phyloP scores from a whole-genome alignment of 1,140 invertebrate genomes.

The Ceratina australensis region DNA sequence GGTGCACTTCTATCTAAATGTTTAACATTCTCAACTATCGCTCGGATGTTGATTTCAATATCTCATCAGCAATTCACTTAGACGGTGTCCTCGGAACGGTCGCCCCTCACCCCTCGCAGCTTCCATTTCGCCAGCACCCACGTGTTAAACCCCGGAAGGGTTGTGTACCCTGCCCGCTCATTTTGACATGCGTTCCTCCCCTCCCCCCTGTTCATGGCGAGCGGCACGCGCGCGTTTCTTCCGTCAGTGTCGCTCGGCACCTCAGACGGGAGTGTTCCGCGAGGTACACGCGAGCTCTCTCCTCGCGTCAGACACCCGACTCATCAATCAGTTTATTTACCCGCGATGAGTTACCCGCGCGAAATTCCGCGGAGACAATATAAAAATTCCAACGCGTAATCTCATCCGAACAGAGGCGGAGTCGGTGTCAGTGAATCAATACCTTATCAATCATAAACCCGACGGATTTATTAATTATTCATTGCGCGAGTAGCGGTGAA shows the following conservation, averaged over 20 bases:
- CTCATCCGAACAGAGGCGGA: too few species aligned
- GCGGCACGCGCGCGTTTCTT: slow-evolving; percentile 42
- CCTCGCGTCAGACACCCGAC: background rate
- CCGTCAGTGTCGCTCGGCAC: slow-evolving; percentile 40
- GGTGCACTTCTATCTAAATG: too few species aligned
- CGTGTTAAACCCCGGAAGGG: slow-evolving; percentile 1
- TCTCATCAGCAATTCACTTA: slow-evolving; percentile 2
- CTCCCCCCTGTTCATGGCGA: too few species aligned
- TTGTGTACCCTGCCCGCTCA: slow-evolving; percentile 14
- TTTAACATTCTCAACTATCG: too few species aligned
- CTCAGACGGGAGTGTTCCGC: slow-evolving; percentile 27
- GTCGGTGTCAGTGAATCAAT: too few species aligned
- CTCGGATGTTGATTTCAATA: background rate
- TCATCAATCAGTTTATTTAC: background rate
- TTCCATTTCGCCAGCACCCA: background rate
- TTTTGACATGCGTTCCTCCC: slow-evolving; percentile 45
- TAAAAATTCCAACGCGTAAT: too few species aligned
- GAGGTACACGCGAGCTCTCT: background rate
- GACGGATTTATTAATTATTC: too few species aligned
- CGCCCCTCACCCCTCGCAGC: background rate
- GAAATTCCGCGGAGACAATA: too few species aligned
- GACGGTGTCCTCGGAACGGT: background rate
- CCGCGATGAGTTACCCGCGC: background rate
- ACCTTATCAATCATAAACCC: too few species aligned
- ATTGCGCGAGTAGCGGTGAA: background rate